A percentile compares a stretch with the other conserved stretches of the same genome.
These are phyloP conservation scores for Diarsia dahlii DNA, from an alignment of 2,888 invertebrate genomes.

Conservation along the genomic window DNA sequence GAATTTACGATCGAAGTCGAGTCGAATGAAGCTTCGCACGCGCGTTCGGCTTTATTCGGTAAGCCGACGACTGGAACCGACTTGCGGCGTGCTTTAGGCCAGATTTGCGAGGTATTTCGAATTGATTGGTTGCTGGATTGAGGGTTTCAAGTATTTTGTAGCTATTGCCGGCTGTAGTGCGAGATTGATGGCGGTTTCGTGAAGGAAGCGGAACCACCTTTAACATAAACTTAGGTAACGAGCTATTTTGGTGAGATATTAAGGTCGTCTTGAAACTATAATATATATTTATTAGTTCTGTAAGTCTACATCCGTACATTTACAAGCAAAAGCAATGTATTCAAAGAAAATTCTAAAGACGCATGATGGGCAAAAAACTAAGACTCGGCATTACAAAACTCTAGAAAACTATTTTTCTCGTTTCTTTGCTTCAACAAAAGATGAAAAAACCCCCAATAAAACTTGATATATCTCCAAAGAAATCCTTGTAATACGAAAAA, in stretches of 20 bases:
- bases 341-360: not conserved
- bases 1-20: conserved; percentile 61
- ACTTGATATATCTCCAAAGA: conserved; percentile 38
- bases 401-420: conserved; percentile 7
- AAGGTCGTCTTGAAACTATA: conserved; percentile 1
- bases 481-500: conserved; percentile 42
- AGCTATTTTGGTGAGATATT: conserved; percentile 25
- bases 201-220: not conserved
- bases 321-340: not conserved
- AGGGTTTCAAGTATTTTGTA: conserved; percentile 57
- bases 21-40: conserved; percentile 59
- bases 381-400: not conserved
- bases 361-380: conserved; percentile 12
- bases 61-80: conserved; percentile 59
- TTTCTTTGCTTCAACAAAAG: conserved; percentile 18
- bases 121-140: conserved; percentile 61
- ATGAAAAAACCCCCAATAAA: conserved; percentile 23
- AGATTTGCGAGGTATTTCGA: conserved; percentile 63
- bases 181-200: conserved; percentile 41
- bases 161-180: conserved; percentile 37
- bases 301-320: not conserved
- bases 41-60: conserved; percentile 63
- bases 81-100: conserved; percentile 60
- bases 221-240: conserved; percentile 14
- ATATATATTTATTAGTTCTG: not conserved